Evolutionary conservation across 2,113 vertebrate species (phyloP).

Genomic region (Bubo bubo): DNA sequence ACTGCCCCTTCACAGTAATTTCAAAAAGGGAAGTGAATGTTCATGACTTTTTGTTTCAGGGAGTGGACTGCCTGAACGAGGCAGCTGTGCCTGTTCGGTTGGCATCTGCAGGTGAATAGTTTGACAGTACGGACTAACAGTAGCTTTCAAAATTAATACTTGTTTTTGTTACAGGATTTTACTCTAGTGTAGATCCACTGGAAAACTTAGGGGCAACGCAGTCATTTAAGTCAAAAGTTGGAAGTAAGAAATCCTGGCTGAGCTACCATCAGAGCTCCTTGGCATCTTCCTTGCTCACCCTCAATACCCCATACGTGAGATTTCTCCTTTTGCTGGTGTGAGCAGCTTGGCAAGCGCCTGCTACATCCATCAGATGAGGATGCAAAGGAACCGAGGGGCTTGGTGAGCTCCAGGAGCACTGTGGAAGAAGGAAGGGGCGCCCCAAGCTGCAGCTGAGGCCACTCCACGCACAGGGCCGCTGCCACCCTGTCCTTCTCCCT

Average conservation of each 20-base stretch:
- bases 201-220: no score
- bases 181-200: neutral
- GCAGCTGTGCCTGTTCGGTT: neutral
- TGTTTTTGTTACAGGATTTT: neutral
- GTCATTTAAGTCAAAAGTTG: neutral
- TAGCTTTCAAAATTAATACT: neutral
- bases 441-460: neutral
- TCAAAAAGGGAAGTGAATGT: neutral
- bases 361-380: fast-evolving
- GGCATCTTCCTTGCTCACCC: no score
- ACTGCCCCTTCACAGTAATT: neutral
- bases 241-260: no score
- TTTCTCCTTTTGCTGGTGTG: fast-evolving
- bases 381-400: fast-evolving
- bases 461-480: fast-evolving
- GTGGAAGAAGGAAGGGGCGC: fast-evolving
- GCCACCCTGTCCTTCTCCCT: fast-evolving
- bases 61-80: neutral
- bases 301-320: fast-evolving
- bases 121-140: neutral
- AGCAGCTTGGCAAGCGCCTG: no score
- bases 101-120: neutral
- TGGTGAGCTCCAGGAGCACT: fast-evolving
- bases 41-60: neutral
- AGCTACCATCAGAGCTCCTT: neutral